Conservation (phyloP, 37 sponge, comb jelly and placozoan species). For the Beroe ovata region DNA sequence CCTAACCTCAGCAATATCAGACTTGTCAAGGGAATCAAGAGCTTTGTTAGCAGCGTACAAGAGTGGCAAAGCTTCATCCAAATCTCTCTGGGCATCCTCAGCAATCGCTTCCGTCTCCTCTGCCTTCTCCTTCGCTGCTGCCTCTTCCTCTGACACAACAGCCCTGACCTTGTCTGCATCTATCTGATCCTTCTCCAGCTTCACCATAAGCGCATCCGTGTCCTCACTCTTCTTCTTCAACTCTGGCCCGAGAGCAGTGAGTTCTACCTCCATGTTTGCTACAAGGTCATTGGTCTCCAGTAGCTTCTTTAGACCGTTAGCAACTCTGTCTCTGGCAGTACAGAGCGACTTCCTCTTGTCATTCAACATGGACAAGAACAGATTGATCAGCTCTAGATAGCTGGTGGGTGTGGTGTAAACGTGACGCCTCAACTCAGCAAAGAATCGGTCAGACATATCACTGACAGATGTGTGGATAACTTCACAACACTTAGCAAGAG, state of each 20-base stretch:
- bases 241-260: slow-evolving; percentile 91
- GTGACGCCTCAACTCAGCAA: slow-evolving; percentile 85
- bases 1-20: slow-evolving; percentile 94
- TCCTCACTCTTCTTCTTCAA: slow-evolving; percentile 86
- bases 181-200: slow-evolving; percentile 87
- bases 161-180: slow-evolving; percentile 85
- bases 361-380: slow-evolving; percentile 91
- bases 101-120: slow-evolving; percentile 93
- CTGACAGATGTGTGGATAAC: slow-evolving; percentile 94
- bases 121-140: slow-evolving; percentile 89
- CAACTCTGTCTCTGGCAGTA: slow-evolving; percentile 81
- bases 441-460: slow-evolving; percentile 89
- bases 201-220: slow-evolving; percentile 85
- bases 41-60: slow-evolving; percentile 95
- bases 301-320: slow-evolving; percentile 93
- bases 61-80: slow-evolving; percentile 96
- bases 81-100: slow-evolving; percentile 94
- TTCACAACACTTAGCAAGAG: slow-evolving; percentile 77
- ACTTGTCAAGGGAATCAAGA: slow-evolving; percentile 93
- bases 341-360: slow-evolving; percentile 90
- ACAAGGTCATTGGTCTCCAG: slow-evolving; percentile 96
- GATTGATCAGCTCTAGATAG: slow-evolving; percentile 97
- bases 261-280: slow-evolving; percentile 89
- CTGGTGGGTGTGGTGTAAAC: slow-evolving; percentile 99
- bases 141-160: slow-evolving; percentile 92